These are phyloP conservation scores for Promerops cafer DNA, from an alignment of 2,113 vertebrate species.

Conservation along the genomic window DNA sequence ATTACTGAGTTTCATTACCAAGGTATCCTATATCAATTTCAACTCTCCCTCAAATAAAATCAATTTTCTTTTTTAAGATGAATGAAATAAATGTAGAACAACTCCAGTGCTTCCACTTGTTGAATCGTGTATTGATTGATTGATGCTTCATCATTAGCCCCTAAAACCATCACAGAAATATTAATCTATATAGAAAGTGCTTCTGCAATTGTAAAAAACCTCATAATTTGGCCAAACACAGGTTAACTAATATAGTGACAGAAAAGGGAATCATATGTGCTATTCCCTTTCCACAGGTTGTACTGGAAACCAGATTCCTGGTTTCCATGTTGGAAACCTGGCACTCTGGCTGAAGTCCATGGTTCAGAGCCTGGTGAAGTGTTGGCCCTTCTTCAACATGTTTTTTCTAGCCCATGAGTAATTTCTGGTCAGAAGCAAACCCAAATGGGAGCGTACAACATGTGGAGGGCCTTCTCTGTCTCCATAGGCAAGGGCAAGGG, in stretches of 20 bases:
- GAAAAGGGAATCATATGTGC: background rate
- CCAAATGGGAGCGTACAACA: accelerated
- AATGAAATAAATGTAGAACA: background rate
- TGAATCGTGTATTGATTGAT: background rate
- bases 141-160: background rate
- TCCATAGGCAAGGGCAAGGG: background rate
- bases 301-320: background rate
- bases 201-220: background rate
- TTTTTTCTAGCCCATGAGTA: background rate
- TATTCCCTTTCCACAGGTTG: background rate
- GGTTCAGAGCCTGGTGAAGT: background rate
- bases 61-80: background rate
- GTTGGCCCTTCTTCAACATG: accelerated
- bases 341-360: background rate
- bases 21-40: background rate
- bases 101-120: background rate
- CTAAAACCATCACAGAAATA: background rate
- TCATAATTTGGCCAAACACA: background rate
- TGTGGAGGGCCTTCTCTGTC: background rate
- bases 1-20: background rate
- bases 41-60: background rate
- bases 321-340: background rate
- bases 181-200: background rate
- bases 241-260: background rate
- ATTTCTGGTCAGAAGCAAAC: background rate